These are phyloP conservation scores for Pyrochroa serraticornis DNA, from an alignment of 2,888 invertebrate genomes.

Conservation along the genomic window DNA sequence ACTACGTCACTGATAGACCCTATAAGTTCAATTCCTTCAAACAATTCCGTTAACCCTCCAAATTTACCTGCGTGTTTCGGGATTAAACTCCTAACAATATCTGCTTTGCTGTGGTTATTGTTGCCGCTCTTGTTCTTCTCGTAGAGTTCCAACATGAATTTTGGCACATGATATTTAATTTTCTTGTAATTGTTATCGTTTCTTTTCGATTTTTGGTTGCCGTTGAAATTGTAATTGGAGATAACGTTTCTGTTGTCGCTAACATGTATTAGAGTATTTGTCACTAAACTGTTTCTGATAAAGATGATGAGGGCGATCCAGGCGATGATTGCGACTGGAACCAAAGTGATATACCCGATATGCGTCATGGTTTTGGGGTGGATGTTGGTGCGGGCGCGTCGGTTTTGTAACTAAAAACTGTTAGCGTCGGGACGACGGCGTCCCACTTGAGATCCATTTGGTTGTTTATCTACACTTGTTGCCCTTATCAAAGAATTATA, in stretches of 20 bases:
- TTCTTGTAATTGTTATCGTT: constrained; percentile 3
- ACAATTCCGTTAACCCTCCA: too few relatives aligned
- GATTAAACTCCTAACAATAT: constrained; percentile 54
- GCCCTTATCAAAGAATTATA: constrained; percentile 23
- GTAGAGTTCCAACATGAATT: constrained; percentile 57
- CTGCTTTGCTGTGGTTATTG: constrained; percentile 34
- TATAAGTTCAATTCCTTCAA: constrained; percentile 26
- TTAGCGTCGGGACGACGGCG: constrained; percentile 45
- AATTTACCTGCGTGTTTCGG: constrained; percentile 52
- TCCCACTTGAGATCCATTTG: constrained; percentile 54
- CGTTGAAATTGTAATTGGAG: constrained; percentile 13
- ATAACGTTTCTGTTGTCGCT: constrained; percentile 29
- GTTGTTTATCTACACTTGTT: constrained; percentile 14
- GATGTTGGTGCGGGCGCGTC: constrained; percentile 2
- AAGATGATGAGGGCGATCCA: constrained; percentile 39
- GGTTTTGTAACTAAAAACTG: constrained; percentile 37
- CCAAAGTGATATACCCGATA: constrained; percentile 33
- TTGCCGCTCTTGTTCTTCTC: constrained; percentile 48
- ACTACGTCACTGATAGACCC: constrained; percentile 39
- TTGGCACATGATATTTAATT: constrained; percentile 51
- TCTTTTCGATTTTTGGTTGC: constrained; percentile 12
- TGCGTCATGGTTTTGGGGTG: constrained; percentile 24
- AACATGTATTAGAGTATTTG: constrained; percentile 33
- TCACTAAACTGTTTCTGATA: constrained; percentile 27
- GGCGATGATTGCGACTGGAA: constrained; percentile 36